Conservation (phyloP, 2,797 vertebrate species). For the Fundulus diaphanus region DNA sequence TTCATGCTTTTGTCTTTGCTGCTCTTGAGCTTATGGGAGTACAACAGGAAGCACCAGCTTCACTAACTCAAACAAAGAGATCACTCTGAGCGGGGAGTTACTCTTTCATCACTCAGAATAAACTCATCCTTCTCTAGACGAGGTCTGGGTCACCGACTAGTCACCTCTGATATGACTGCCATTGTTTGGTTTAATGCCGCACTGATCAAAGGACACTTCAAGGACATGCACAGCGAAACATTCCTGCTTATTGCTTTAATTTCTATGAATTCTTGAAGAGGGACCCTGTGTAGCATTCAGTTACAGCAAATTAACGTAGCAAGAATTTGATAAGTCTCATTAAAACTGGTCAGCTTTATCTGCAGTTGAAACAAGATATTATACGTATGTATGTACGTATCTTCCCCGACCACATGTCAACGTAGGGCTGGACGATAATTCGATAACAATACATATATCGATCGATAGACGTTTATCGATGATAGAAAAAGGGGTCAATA, state of each 20-base stretch:
- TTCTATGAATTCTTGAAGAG: conserved; percentile 54
- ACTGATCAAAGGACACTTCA: conserved; percentile 1
- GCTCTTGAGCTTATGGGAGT: conserved; percentile 38
- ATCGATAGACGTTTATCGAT: too few species aligned
- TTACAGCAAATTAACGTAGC: not conserved
- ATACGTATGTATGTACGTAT: not conserved
- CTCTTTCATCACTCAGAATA: conserved; percentile 47
- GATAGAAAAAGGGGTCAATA: too few species aligned
- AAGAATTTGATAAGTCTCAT: not conserved
- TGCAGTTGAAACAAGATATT: not conserved
- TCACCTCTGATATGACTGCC: conserved; percentile 56
- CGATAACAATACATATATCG: too few species aligned
- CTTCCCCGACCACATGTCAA: not conserved
- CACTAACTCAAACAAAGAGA: conserved; percentile 59
- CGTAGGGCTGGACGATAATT: too few species aligned
- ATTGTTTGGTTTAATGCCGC: conserved; percentile 55
- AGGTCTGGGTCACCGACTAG: conserved; percentile 56
- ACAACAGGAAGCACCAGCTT: conserved; percentile 54
- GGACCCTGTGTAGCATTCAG: not conserved
- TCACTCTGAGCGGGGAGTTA: conserved; percentile 25
- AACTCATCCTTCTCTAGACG: conserved; percentile 32
- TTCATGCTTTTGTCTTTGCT: conserved; percentile 26
- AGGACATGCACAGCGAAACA: conserved; percentile 52
- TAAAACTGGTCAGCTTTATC: not conserved
- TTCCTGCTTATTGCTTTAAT: conserved; percentile 65